Evolutionary conservation across 2,113 vertebrate species (phyloP), one percentile per base, ranked within the genome.

Genomic region (Saiga tatarica): DNA sequence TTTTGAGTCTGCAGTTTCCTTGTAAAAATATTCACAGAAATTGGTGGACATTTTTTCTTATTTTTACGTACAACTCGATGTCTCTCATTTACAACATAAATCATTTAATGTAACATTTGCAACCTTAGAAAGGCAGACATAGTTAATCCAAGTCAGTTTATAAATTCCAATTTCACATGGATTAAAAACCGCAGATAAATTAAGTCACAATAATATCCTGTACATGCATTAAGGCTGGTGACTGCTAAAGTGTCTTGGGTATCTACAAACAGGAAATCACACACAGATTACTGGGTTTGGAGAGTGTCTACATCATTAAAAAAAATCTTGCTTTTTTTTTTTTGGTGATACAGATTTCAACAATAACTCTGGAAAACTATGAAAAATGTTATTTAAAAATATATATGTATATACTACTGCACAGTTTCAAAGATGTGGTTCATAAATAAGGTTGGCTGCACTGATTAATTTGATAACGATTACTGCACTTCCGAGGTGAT

Each of bases 101-200:
- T 98, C 95, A 97, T 98, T 99, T 98, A 97, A 98, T 98, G 98
- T 97, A 98, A 97, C 92, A 96, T 98, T 98, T 98, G 97, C 10
- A 33, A 98, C 97, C 93, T 98, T 97, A 98, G 98, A 96, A 97
- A 98, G 97, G 97, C 98, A 99, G 98, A 98, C 91, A 97, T 96
- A 97, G 96, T 98, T 98, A 98, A 98, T 98, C 98, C 97, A 98
- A 98, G 97, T 98, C 2, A 67, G 96, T 99, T 98, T 67, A 28
- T 97, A 98, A 99, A 99, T 98, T 98, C 98, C 98, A 97, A 91
- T 99, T 98, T 98, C 95, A 98, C 98, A 98, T 97, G 98, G 98
- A 98, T 99, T 98, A 99, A 99, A 98, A 98, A 96, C 94, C 98
- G 98, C 97, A 98, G 94, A 97, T 98, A 98, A 98, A 98, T 97